These are phyloP conservation scores for Phataginus tricuspis DNA, from an alignment of 2,797 vertebrate genomes.

Conservation along the genomic window DNA sequence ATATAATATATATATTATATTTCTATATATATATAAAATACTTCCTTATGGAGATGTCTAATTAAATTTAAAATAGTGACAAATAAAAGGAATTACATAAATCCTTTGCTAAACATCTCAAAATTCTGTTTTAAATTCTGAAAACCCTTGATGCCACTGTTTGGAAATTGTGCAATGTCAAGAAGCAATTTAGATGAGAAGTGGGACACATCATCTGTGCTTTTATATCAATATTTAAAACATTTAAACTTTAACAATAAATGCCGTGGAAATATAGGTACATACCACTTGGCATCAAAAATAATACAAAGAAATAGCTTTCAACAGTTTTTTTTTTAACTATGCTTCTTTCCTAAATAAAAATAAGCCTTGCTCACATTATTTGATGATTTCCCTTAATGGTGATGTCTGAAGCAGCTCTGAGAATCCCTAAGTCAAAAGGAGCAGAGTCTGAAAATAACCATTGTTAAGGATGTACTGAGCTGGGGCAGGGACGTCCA, in stretches of 20 bases:
- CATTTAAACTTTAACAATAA: conserved; percentile 31
- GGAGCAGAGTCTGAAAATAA: not conserved
- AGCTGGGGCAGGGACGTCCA: not conserved
- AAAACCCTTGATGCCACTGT: not conserved
- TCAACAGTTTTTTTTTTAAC: not conserved
- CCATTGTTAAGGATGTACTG: not conserved
- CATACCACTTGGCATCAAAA: not conserved
- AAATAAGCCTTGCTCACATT: not conserved
- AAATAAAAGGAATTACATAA: conserved; percentile 15
- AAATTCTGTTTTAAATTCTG: conserved; percentile 29
- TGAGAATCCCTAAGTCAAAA: not conserved
- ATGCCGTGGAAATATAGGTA: not conserved
- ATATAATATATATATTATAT: not conserved
- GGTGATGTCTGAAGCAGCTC: not conserved
- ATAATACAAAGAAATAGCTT: not conserved
- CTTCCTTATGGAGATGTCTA: not conserved
- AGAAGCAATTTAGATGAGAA: not conserved
- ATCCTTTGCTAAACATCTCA: not conserved
- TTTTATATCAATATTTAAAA: not conserved
- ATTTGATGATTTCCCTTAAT: not conserved
- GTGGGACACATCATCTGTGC: not conserved
- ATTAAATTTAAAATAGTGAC: conserved; percentile 40
- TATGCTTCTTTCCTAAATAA: not conserved
- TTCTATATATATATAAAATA: not conserved
- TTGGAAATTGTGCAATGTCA: not conserved